A percentile compares a stretch with the other conserved stretches of the same genome.
Evolutionary conservation across 2,888 invertebrate species (phyloP).

Genomic region (Aporophyla nigra): DNA sequence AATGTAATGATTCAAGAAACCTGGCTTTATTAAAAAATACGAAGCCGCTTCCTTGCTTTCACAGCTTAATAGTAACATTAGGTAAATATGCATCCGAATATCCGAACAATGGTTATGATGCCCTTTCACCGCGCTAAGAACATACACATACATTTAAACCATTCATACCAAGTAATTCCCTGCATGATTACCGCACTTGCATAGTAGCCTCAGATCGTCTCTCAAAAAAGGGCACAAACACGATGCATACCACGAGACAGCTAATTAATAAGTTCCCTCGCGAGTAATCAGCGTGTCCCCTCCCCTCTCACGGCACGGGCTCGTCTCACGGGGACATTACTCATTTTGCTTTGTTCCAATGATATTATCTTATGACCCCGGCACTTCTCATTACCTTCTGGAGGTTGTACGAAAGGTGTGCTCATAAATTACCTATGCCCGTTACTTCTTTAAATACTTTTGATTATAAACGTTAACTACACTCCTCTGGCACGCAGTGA

Average conservation of each 20-base stretch:
- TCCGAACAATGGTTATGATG: too few relatives aligned
- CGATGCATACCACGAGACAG: constrained; percentile 20
- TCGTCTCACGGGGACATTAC: constrained; percentile 52
- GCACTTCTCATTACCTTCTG: background rate
- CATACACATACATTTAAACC: background rate
- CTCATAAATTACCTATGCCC: background rate
- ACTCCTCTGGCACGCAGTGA: background rate
- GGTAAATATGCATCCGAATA: too few relatives aligned
- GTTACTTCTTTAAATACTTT: background rate
- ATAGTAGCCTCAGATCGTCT: background rate
- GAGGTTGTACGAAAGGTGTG: background rate
- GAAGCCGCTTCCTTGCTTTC: too few relatives aligned
- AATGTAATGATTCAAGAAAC: too few relatives aligned
- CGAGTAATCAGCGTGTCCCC: constrained; percentile 44
- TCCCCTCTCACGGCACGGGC: background rate
- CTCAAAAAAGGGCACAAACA: constrained; percentile 23
- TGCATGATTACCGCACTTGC: background rate
- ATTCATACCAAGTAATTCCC: background rate
- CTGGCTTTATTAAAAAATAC: too few relatives aligned
- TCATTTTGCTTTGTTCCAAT: constrained; percentile 54
- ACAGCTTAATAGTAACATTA: too few relatives aligned
- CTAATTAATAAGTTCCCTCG: constrained; percentile 56
- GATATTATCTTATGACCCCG: constrained; percentile 25
- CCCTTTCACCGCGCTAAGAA: background rate
- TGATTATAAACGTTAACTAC: background rate